Evolutionary conservation across 1,140 invertebrate genomes (phyloP).

Genomic region (Achatina immaculata): DNA sequence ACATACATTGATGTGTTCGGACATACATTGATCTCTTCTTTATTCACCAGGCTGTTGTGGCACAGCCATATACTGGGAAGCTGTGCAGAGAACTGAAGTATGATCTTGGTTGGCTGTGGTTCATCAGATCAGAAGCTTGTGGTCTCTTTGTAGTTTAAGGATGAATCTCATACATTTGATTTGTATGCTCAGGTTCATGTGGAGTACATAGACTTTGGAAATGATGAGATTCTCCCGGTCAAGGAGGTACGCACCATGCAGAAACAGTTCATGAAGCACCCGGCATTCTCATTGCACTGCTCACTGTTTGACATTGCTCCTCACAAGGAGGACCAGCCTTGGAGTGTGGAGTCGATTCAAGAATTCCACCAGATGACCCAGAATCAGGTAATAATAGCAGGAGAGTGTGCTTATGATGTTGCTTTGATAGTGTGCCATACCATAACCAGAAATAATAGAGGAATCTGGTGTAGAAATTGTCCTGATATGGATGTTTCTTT

Average conservation of each 20-base stretch:
- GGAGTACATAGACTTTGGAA: constrained; percentile 35
- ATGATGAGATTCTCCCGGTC: constrained; percentile 18
- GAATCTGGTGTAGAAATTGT: no score
- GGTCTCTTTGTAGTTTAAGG: no score
- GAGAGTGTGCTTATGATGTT: not conserved
- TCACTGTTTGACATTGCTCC: constrained; percentile 30
- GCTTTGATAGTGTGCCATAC: not conserved
- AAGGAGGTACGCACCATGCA: constrained; percentile 27
- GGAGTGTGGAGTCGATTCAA: constrained; percentile 5
- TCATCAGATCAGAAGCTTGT: no score
- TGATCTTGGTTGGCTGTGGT: no score
- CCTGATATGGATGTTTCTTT: no score
- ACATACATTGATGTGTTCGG: no score
- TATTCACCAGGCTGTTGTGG: no score
- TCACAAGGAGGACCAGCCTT: constrained; percentile 6
- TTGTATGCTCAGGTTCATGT: constrained; percentile 9
- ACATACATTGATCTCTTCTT: no score
- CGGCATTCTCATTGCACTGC: constrained; percentile 11
- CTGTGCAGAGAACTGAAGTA: no score
- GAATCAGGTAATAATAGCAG: constrained; percentile 14
- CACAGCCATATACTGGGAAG: no score
- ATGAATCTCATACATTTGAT: no score
- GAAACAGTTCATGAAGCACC: constrained; percentile 12
- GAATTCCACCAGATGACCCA: constrained; percentile 32
- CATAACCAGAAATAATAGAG: no score